phyloP scores from a whole-genome alignment of 1,140 invertebrate genomes.

The Plodia interpunctella region DNA sequence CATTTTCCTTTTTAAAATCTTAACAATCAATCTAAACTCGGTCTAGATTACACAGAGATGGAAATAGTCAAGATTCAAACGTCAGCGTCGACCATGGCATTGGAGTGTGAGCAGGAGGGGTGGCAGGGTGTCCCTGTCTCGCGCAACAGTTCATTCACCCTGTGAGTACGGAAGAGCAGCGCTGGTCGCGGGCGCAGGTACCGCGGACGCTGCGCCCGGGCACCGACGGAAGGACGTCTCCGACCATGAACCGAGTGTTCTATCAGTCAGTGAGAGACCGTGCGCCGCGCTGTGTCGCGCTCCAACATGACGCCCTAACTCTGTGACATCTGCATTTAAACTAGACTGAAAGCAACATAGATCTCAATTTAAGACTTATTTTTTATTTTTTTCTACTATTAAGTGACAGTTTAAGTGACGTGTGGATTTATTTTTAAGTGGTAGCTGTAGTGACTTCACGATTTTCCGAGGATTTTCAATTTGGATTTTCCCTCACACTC shows the following conservation, averaged over 20 bases:
- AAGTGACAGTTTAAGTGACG: constrained; percentile 63
- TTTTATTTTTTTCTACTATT: constrained; percentile 56
- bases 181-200: constrained; percentile 46
- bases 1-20: background rate
- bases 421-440: constrained; percentile 61
- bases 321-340: constrained; percentile 38
- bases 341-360: constrained; percentile 71
- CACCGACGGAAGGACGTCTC: constrained; percentile 61
- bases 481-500: constrained; percentile 49
- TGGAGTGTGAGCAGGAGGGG: constrained; percentile 27
- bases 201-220: constrained; percentile 46
- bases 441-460: constrained; percentile 44
- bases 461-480: constrained; percentile 47
- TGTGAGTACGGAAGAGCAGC: constrained; percentile 57
- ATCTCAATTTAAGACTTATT: constrained; percentile 74
- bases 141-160: constrained; percentile 71
- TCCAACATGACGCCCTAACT: constrained; percentile 54
- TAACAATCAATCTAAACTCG: constrained; percentile 16
- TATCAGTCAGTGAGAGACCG: constrained; percentile 71
- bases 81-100: constrained; percentile 60
- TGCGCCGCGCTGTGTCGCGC: constrained; percentile 53
- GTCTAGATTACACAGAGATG: constrained; percentile 57
- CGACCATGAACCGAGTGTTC: constrained; percentile 65
- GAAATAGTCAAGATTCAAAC: constrained; percentile 42
- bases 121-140: constrained; percentile 41